Evolutionary conservation across 1,140 invertebrate genomes (phyloP).

Genomic region (Ditylenchus dipsaci): DNA sequence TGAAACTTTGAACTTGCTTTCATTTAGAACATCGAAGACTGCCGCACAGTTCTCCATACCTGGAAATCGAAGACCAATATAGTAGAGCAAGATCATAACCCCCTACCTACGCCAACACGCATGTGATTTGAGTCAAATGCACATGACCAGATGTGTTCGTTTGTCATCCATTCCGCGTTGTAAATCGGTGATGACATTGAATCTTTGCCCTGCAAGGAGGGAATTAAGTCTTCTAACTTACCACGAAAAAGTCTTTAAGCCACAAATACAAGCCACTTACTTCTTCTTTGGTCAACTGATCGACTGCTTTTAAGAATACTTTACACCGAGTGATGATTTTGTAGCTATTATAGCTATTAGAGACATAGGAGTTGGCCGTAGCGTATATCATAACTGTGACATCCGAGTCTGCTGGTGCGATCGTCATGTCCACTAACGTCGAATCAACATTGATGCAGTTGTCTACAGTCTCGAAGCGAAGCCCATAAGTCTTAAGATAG

Average conservation of each 20-base stretch:
- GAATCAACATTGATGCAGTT: conserved; percentile 15
- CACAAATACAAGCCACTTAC: background rate
- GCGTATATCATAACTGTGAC: conserved; percentile 26
- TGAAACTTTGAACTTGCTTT: conserved; percentile 19
- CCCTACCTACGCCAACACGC: background rate
- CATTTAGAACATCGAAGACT: conserved; percentile 22
- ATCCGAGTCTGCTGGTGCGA: conserved; percentile 21
- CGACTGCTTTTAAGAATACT: conserved; percentile 18
- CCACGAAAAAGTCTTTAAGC: background rate
- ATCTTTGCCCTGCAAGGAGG: conserved; percentile 10
- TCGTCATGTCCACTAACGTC: conserved; percentile 23
- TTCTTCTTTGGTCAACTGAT: conserved; percentile 17
- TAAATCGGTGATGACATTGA: conserved; percentile 30
- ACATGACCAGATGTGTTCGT: conserved; percentile 24
- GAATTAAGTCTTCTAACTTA: background rate
- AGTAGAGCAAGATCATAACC: background rate
- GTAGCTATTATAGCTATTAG: background rate
- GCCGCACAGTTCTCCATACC: conserved; percentile 26
- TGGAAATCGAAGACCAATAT: conserved; percentile 6
- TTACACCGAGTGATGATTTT: conserved; percentile 18
- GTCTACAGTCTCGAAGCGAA: conserved; percentile 20
- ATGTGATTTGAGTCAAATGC: conserved; percentile 29
- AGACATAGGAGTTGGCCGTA: conserved; percentile 1
- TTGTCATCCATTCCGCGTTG: conserved; percentile 15
- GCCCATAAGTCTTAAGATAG: conserved; percentile 5